These are phyloP conservation scores for Tyrophagus putrescentiae DNA, from an alignment of 1,140 invertebrate species.

Conservation along the genomic window DNA sequence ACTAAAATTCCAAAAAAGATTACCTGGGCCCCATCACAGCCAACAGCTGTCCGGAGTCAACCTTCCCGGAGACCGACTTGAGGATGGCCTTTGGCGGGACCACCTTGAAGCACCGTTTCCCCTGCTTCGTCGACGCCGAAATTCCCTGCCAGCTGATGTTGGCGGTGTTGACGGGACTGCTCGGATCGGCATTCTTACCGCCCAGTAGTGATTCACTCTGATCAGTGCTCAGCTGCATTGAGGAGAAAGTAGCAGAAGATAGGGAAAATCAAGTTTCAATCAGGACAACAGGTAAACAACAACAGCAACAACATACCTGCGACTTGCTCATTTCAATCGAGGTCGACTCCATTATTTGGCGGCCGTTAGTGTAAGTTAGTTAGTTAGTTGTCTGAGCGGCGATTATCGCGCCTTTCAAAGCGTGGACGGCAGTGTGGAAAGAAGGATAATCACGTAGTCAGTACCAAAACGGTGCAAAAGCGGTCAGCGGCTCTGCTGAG, in stretches of 20 bases:
- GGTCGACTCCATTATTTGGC: background rate
- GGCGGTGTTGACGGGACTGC: background rate
- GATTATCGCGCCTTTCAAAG: too few species aligned
- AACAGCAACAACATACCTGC: background rate
- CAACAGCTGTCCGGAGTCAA: conserved; percentile 70
- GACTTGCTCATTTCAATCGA: background rate
- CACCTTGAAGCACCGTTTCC: background rate
- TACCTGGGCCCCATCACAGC: conserved; percentile 68
- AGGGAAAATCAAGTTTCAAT: background rate
- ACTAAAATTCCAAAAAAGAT: background rate
- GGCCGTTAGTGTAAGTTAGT: too few species aligned
- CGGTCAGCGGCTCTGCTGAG: too few species aligned
- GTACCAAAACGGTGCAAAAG: too few species aligned
- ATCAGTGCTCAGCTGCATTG: background rate
- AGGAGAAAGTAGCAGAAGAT: background rate
- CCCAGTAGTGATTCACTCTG: background rate
- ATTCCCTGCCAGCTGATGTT: conserved; percentile 11
- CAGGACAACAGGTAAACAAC: background rate
- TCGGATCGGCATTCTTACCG: background rate
- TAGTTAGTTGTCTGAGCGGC: too few species aligned
- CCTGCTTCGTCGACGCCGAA: background rate
- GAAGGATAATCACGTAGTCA: too few species aligned
- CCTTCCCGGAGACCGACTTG: conserved; percentile 57
- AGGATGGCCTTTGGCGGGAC: background rate
- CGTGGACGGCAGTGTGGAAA: too few species aligned